These are phyloP conservation scores for Reinhardtius hippoglossoides DNA, from an alignment of 2,113 vertebrate species.

Conservation along the genomic window DNA sequence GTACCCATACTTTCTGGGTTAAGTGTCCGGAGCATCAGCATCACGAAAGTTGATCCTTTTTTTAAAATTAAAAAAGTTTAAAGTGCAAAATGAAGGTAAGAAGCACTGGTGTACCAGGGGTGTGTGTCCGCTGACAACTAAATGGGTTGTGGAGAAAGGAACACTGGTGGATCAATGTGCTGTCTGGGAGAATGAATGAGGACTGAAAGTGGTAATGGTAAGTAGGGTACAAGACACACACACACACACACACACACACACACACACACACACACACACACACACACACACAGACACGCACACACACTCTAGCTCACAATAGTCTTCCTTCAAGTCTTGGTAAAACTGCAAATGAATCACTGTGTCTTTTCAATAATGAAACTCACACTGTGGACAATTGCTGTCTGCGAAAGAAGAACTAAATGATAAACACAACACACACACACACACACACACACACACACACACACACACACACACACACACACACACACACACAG, in stretches of 20 bases:
- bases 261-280: background rate
- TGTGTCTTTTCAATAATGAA: constrained; percentile 64
- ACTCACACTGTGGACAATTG: too few species aligned
- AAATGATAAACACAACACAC: too few species aligned
- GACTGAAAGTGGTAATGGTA: constrained; percentile 58
- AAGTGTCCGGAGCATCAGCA: too few species aligned
- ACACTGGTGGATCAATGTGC: constrained; percentile 46
- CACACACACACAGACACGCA: background rate
- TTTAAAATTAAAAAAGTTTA: too few species aligned
- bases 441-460: too few species aligned
- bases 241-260: constrained; percentile 10
- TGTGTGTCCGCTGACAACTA: constrained; percentile 22
- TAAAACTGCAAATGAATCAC: constrained; percentile 35
- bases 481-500: constrained; percentile 8
- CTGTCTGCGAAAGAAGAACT: too few species aligned
- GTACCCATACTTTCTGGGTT: too few species aligned
- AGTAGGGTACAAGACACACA: constrained; percentile 10
- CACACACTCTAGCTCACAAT: background rate
- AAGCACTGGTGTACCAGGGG: background rate
- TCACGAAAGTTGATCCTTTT: background rate
- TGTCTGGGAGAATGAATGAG: constrained; percentile 31
- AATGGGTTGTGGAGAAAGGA: constrained; percentile 41
- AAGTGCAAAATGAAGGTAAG: constrained; percentile 16
- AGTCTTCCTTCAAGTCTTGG: constrained; percentile 24
- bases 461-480: constrained; percentile 22